Conservation (phyloP, 1,140 invertebrate species). For the Polyergus mexicanus region DNA sequence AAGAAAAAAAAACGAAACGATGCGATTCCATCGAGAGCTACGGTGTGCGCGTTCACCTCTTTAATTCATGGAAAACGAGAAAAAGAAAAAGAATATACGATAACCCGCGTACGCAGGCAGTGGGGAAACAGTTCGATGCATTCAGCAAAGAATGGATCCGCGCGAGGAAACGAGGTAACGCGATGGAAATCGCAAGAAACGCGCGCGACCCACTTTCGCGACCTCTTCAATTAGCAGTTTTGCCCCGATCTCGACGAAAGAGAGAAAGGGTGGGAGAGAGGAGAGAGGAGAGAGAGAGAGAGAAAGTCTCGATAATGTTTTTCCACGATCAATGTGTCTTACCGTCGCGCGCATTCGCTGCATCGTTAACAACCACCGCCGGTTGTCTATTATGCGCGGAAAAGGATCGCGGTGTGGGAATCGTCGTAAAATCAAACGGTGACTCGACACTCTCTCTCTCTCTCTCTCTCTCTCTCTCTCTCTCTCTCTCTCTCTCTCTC, state of each 20-base stretch:
- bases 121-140: slow-evolving; percentile 10
- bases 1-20: slow-evolving; percentile 23
- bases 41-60: slow-evolving; percentile 11
- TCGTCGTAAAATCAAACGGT: neutral
- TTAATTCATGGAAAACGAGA: slow-evolving; percentile 30
- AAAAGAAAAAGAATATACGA: slow-evolving; percentile 6
- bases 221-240: slow-evolving; percentile 47
- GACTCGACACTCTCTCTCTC: neutral
- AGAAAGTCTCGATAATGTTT: slow-evolving; percentile 34
- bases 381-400: neutral
- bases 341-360: neutral
- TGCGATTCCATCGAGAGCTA: neutral
- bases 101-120: neutral
- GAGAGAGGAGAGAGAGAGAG: too few species aligned
- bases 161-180: slow-evolving; percentile 11
- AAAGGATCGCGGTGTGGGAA: slow-evolving; percentile 12
- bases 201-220: slow-evolving; percentile 44
- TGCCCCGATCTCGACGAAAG: too few species aligned
- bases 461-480: too few species aligned
- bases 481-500: too few species aligned
- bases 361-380: neutral
- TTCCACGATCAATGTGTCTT: slow-evolving; percentile 23
- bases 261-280: neutral
- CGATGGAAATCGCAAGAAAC: slow-evolving; percentile 45
- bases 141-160: neutral